Base-by-base conservation (phyloP, 2,797 vertebrate genomes). In the Lithobates sylvaticus region DNA sequence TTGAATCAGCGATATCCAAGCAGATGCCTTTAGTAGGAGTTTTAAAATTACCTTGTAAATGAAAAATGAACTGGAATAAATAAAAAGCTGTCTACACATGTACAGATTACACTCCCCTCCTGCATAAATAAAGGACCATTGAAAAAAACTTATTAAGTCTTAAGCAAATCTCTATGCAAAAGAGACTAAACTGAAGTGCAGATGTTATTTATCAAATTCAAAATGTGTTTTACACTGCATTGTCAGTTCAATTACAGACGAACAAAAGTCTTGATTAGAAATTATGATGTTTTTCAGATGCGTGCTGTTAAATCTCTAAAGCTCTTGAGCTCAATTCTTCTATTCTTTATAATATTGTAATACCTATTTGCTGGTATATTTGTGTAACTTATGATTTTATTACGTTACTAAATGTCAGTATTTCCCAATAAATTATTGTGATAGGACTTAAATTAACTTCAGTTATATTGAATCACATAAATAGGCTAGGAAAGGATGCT, bases 221-320 rank as follows among this genome's bases (percentile, higher is more conserved):
- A 54, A 72, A 79, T 68, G 86, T 58, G 69, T 87, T 78, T 87
- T 87, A 87, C 76, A 78, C 70, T 75, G 42, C 54, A 65, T 32
- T 84, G 81, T 83, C 86, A 87, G 86, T 84, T 87, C 86, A 87
- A 79, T 87, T 87, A 83, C 81, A 87, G 76, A 58, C 34, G 81
- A 84, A 87, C 81, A 87, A 87, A 87, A 83, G 81, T 87, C 86
- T 84, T 87, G 86, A 87, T 87, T 87, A 87, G 81, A 84, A 87
- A 79, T 87, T 44, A 87, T 87, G 86, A 87, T 75, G 81, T 83
- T 87, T 80, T 87, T 87, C 70, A 79, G 86, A 83, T 84, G 58
- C 3, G 26, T 12, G 29, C 70, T 74, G 61, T 84, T 74, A 87
- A 75, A 79, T n/a, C 42, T 83, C 76, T 54, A 78, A 78, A 87